Evolutionary conservation across 2,888 invertebrate genomes (phyloP).

Genomic region (Ctena decussata): DNA sequence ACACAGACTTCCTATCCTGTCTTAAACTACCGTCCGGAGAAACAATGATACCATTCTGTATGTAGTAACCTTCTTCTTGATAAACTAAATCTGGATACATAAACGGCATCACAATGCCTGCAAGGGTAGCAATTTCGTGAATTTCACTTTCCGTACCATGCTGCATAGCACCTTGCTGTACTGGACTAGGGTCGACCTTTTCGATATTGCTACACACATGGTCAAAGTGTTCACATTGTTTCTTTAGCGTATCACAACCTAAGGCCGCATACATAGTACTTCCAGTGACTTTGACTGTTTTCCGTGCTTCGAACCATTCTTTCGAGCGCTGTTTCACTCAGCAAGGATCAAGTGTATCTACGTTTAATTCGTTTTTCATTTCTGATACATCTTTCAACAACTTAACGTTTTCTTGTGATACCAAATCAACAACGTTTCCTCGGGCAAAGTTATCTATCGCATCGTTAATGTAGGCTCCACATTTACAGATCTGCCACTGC

Average conservation of each 20-base stretch:
- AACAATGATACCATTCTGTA: conserved; percentile 2
- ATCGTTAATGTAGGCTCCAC: not conserved
- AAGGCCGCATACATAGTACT: conserved; percentile 17
- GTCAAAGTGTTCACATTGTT: conserved; percentile 18
- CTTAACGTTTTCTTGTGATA: not conserved
- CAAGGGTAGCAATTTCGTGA: conserved; percentile 22
- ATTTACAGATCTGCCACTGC: not conserved
- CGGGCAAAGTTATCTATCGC: not conserved
- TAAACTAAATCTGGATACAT: conserved; percentile 11
- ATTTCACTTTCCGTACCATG: conserved; percentile 18
- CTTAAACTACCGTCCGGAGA: conserved; percentile 27
- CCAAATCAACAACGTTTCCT: not conserved
- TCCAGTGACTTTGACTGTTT: not conserved
- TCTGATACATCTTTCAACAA: not conserved
- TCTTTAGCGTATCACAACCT: conserved; percentile 31
- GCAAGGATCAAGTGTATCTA: not conserved
- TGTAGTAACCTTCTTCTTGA: conserved; percentile 22
- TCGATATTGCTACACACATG: not conserved
- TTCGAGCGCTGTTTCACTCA: not conserved
- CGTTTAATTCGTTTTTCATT: not conserved
- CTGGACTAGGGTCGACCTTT: not conserved
- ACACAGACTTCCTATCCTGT: not conserved
- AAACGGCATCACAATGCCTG: conserved; percentile 19
- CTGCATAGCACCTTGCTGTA: not conserved
- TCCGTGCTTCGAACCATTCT: not conserved